phyloP scores from a whole-genome alignment of 2,888 invertebrate genomes.

The Agrochola litura region DNA sequence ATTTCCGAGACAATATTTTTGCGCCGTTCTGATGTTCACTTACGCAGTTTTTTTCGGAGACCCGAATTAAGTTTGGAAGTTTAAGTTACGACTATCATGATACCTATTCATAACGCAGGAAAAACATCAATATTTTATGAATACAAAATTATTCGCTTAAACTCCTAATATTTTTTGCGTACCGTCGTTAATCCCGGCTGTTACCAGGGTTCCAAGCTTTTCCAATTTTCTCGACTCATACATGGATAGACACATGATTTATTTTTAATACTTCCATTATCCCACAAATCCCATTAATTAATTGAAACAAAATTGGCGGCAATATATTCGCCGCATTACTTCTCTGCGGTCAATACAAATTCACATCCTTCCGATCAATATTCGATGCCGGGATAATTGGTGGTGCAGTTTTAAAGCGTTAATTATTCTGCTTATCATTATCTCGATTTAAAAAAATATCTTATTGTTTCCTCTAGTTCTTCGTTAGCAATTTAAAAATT shows the following conservation, averaged over 20 bases:
- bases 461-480: background rate
- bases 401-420: constrained; percentile 29
- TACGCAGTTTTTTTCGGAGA: background rate
- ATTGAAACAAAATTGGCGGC: constrained; percentile 47
- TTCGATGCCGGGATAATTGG: constrained; percentile 27
- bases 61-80: background rate
- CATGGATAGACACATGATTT: constrained; percentile 36
- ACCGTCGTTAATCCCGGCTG: constrained; percentile 44
- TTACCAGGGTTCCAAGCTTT: constrained; percentile 35
- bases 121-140: constrained; percentile 31
- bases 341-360: constrained; percentile 39
- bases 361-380: constrained; percentile 44
- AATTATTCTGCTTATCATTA: constrained; percentile 21
- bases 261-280: constrained; percentile 46
- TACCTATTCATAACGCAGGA: background rate
- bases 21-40: background rate
- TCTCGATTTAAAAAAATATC: background rate
- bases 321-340: constrained; percentile 39
- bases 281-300: constrained; percentile 27
- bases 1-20: constrained; percentile 40
- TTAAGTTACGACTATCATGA: background rate
- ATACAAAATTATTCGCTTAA: constrained; percentile 43
- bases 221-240: constrained; percentile 42
- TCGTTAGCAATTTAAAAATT: background rate
- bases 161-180: constrained; percentile 38